Evolutionary conservation across 2,888 invertebrate genomes (phyloP).

Genomic region (Agrilus cyanescens): DNA sequence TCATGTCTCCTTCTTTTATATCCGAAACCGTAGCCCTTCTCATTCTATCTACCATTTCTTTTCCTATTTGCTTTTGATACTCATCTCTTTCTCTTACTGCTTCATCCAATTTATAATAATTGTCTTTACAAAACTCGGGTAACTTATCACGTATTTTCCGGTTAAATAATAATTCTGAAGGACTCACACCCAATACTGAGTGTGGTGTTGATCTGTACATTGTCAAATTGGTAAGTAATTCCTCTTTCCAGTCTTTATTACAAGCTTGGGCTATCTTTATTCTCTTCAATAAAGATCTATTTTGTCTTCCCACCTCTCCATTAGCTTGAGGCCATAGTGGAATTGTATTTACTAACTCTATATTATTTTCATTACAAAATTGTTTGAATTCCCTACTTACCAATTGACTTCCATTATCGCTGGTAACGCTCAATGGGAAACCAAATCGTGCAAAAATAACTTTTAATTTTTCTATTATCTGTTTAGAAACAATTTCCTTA

Average conservation of each 20-base stretch:
- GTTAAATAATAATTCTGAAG: slow-evolving; percentile 16
- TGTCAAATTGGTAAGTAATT: slow-evolving; percentile 13
- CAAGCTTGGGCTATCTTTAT: slow-evolving; percentile 9
- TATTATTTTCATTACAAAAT: slow-evolving; percentile 9
- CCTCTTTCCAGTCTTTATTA: slow-evolving; percentile 12
- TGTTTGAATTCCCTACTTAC: too few relatives aligned
- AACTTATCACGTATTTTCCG: slow-evolving; percentile 16
- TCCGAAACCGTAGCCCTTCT: slow-evolving; percentile 1
- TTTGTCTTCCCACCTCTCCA: slow-evolving; percentile 19
- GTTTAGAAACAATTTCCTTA: slow-evolving; percentile 9
- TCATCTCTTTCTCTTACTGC: slow-evolving; percentile 4
- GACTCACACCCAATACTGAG: slow-evolving; percentile 18
- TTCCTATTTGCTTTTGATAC: slow-evolving; percentile 3
- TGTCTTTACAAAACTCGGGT: too few relatives aligned
- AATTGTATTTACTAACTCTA: slow-evolving; percentile 7
- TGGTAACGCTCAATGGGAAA: slow-evolving; percentile 12
- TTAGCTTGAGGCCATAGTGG: slow-evolving; percentile 18
- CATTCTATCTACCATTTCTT: slow-evolving; percentile 2
- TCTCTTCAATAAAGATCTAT: slow-evolving; percentile 11
- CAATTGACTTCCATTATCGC: slow-evolving; percentile 17
- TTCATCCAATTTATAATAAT: too few relatives aligned
- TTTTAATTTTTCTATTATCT: slow-evolving; percentile 10
- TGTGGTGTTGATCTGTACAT: slow-evolving; percentile 20
- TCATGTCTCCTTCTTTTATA: not conserved
- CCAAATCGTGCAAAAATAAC: slow-evolving; percentile 18